Evolutionary conservation across 2,888 invertebrate genomes (phyloP), one percentile per base, ranked within the genome.

Genomic region (Drosophila seclusa): DNA sequence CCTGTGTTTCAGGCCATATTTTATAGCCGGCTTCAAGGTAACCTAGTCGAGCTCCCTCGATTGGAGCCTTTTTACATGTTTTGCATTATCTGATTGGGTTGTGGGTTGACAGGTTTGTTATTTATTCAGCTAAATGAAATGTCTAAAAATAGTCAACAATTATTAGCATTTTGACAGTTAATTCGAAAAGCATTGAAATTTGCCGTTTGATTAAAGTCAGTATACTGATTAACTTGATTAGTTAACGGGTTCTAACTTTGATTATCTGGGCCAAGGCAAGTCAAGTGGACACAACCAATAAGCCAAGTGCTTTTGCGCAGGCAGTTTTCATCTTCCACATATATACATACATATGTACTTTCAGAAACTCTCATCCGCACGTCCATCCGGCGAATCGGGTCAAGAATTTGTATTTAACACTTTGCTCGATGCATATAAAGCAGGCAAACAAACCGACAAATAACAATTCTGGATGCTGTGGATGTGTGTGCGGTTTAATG

Each of bases 351-450:
- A 6, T 7, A 45, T 45, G 21, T 21, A 16, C 7, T 24, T 45
- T 24, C 21, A 16, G 16, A 45, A 53, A 32, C 52, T 53, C 36
- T 27, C 29, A 29, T 50, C 29, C 27, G 7, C 21, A 13, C n/a
- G 13, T n/a, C 36, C 36, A 13, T 16, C 24, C 32, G 48, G 18
- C 52, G 10, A 78, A 81, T 64, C 81, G 78, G 78, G 81, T 78
- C 78, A 78, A 78, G 78, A 52, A 77, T 76, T 69, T 66, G 54
- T 34, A 52, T 48, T 27, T 50, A 31, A 78, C 42, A 54, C 50
- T 18, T 50, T 74, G 61, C 45, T 40, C 45, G 4, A 48, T 34
- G 71, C 72, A 76, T 67, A 72, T 72, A 67, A 58, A 80, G 34
- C 32, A 66, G 38, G 38, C 68, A 57, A 52, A 40, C 31, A 42